Evolutionary conservation across 2,797 vertebrate species (phyloP).

Genomic region (Onychomys arenicola): DNA sequence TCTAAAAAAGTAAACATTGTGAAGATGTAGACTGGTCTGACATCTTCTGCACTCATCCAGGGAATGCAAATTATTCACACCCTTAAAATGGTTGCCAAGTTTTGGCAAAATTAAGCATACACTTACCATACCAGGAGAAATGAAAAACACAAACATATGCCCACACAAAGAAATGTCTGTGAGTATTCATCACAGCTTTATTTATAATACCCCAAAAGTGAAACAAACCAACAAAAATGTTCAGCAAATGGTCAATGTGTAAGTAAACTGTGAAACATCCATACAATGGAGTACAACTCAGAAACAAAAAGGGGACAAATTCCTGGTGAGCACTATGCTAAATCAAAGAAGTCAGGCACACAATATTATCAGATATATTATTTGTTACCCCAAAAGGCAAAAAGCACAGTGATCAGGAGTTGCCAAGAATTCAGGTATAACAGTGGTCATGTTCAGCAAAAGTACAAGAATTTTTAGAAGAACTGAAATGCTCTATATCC

Average conservation of each 20-base stretch:
- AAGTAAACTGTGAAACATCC: constrained; percentile 62
- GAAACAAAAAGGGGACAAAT: constrained; percentile 37
- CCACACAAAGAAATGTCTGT: constrained; percentile 68
- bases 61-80: constrained; percentile 49
- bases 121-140: constrained; percentile 65
- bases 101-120: constrained; percentile 69
- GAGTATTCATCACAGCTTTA: constrained; percentile 75
- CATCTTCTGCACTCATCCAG: constrained; percentile 19
- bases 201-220: constrained; percentile 71
- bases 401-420: background rate
- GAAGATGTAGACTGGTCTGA: background rate
- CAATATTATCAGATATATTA: constrained; percentile 19
- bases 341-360: constrained; percentile 27
- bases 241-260: constrained; percentile 60
- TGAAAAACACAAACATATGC: constrained; percentile 66
- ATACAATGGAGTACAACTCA: constrained; percentile 29
- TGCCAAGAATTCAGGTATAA: background rate
- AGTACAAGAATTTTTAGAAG: constrained; percentile 23
- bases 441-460: background rate
- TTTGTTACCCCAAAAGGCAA: constrained; percentile 7
- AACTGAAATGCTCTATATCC: background rate
- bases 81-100: constrained; percentile 58
- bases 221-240: constrained; percentile 73
- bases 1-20: constrained; percentile 34
- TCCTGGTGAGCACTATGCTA: background rate